Percentiles rank a stretch among this genome's conserved stretches.
Conservation (phyloP, 2,797 vertebrate species). For the Myotis myotis region DNA sequence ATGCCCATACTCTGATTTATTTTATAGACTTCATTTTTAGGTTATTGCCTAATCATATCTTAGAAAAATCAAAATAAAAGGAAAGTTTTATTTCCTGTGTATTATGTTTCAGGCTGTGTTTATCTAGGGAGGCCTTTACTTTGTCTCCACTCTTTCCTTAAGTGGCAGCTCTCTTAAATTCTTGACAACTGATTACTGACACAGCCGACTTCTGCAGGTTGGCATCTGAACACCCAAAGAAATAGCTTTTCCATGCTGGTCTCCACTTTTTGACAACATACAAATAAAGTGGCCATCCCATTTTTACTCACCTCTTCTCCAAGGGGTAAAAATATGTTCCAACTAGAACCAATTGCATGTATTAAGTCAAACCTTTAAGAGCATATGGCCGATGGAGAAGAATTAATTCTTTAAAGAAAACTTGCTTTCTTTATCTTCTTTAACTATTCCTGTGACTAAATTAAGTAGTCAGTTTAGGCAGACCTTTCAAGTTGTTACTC, state of each 20-base stretch:
- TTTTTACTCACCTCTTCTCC: not conserved
- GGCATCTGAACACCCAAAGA: not conserved
- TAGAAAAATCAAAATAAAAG: not conserved
- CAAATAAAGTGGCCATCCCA: not conserved
- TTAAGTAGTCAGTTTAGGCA: not conserved
- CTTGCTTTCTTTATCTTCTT: not conserved
- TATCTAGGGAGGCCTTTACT: not conserved
- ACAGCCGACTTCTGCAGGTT: not conserved
- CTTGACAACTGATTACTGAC: not conserved
- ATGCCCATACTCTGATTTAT: not conserved
- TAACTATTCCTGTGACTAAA: not conserved
- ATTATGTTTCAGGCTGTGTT: not conserved
- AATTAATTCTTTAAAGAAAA: not conserved
- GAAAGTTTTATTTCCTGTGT: not conserved
- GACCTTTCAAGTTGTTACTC: not conserved
- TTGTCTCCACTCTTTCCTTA: not conserved
- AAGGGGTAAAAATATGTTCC: not conserved
- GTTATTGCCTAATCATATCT: not conserved
- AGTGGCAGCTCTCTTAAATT: not conserved
- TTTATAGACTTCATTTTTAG: not conserved
- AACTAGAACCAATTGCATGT: not conserved
- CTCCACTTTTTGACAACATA: not conserved
- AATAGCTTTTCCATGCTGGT: not conserved
- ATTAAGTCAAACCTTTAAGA: not conserved
- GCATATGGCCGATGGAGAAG: not conserved